Conservation (phyloP, 1,140 invertebrate species). For the Drosophila sturtevanti region DNA sequence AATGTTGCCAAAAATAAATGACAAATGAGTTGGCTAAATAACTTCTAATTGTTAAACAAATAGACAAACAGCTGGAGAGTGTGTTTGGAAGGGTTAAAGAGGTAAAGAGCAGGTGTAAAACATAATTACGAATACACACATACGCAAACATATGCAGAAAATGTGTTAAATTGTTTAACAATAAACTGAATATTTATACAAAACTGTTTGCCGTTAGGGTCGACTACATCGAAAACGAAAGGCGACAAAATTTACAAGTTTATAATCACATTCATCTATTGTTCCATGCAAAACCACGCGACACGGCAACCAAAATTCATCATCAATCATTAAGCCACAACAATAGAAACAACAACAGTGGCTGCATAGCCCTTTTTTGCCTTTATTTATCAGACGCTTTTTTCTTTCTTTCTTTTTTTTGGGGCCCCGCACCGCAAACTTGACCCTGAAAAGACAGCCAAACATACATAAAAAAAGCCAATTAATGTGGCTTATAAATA, state of each 20-base stretch:
- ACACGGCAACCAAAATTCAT: conserved; percentile 38
- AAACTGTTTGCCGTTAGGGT: conserved; percentile 40
- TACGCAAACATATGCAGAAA: conserved; percentile 22
- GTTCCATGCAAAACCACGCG: conserved; percentile 49
- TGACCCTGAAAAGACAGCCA: conserved; percentile 72
- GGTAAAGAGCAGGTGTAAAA: conserved; percentile 33
- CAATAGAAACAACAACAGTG: conserved; percentile 32
- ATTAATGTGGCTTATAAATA: conserved; percentile 14
- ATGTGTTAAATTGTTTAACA: conserved; percentile 74
- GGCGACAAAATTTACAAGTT: conserved; percentile 66
- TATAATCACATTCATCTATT: conserved; percentile 38
- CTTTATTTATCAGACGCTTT: conserved; percentile 19
- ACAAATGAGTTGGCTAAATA: conserved; percentile 68
- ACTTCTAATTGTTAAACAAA: conserved; percentile 78
- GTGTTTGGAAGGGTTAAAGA: not conserved
- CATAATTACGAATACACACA: conserved; percentile 25
- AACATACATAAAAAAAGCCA: conserved; percentile 24
- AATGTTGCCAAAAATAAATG: conserved; percentile 61
- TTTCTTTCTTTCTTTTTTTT: too few species aligned
- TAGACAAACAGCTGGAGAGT: conserved; percentile 43
- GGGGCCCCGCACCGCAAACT: conserved; percentile 50
- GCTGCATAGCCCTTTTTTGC: conserved; percentile 33
- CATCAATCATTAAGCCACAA: conserved; percentile 61
- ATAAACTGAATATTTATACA: conserved; percentile 52
- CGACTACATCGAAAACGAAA: conserved; percentile 68